phyloP scores from a whole-genome alignment of 2,113 vertebrate genomes.

The Collichthys lucidus region DNA sequence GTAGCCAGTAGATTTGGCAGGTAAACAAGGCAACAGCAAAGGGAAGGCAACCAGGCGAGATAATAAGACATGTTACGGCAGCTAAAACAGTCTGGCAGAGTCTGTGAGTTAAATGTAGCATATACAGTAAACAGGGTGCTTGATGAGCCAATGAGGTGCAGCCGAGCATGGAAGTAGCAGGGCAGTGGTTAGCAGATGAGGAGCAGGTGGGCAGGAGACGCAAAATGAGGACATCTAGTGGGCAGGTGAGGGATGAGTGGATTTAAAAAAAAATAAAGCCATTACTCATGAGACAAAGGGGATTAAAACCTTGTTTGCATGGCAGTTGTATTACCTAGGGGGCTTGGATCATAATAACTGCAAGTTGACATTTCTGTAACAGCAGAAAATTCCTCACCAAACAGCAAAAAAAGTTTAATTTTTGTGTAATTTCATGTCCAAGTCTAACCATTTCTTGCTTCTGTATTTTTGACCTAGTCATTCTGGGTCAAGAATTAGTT shows the following conservation, averaged over 20 bases:
- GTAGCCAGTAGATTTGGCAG: constrained; percentile 16
- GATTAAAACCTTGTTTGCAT: constrained; percentile 20
- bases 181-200: neutral
- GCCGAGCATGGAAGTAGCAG: neutral
- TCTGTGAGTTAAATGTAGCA: constrained; percentile 30
- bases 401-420: too few relatives aligned
- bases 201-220: constrained; percentile 19
- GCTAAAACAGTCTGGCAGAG: constrained; percentile 12
- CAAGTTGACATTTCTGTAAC: neutral
- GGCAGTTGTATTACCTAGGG: neutral
- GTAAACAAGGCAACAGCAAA: constrained; percentile 12
- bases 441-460: neutral
- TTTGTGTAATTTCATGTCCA: neutral
- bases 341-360: neutral
- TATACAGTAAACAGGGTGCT: constrained; percentile 32
- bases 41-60: neutral
- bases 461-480: neutral
- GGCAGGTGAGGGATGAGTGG: constrained; percentile 40
- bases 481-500: constrained; percentile 6
- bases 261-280: constrained; percentile 19
- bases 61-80: constrained; percentile 20
- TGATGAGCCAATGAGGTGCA: constrained; percentile 41
- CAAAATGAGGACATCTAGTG: constrained; percentile 29
- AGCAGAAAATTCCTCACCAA: neutral
- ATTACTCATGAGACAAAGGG: neutral